Evolutionary conservation across 64 coral and sea anemone species (phyloP).

Genomic region (Montipora efflorescens): DNA sequence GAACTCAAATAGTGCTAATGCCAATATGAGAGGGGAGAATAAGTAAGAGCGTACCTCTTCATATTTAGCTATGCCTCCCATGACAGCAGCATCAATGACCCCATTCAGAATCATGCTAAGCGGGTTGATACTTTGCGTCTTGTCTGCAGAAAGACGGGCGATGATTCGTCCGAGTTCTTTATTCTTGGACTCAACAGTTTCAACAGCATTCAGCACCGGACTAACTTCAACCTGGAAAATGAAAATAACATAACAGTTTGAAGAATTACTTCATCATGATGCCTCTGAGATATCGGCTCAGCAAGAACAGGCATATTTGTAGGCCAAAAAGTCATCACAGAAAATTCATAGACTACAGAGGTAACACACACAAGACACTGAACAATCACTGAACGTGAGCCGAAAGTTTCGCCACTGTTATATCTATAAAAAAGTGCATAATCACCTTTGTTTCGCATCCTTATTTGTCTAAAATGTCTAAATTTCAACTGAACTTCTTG

Average conservation of each 20-base stretch:
- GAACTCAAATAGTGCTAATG: slow-evolving; percentile 51
- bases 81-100: slow-evolving; percentile 96
- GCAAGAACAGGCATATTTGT: too few relatives aligned
- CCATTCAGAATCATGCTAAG: slow-evolving; percentile 97
- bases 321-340: too few relatives aligned
- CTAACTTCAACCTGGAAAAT: slow-evolving; percentile 83
- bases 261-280: too few relatives aligned
- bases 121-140: slow-evolving; percentile 77
- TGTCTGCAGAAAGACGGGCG: slow-evolving; percentile 59
- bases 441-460: too few relatives aligned
- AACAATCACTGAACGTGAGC: not conserved
- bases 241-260: not conserved
- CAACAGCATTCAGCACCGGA: slow-evolving; percentile 88
- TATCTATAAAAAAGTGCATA: too few relatives aligned
- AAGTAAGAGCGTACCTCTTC: slow-evolving; percentile 45
- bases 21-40: slow-evolving; percentile 35
- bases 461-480: too few relatives aligned
- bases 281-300: too few relatives aligned
- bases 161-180: slow-evolving; percentile 83
- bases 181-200: slow-evolving; percentile 95
- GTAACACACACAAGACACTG: not conserved
- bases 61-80: slow-evolving; percentile 96
- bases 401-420: not conserved
- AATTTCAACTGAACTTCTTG: too few relatives aligned
- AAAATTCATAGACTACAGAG: too few relatives aligned